A percentile compares a stretch with the other conserved stretches of the same genome.
These are phyloP conservation scores for Hypolimnas misippus DNA, from an alignment of 2,888 invertebrate species.

Conservation along the genomic window DNA sequence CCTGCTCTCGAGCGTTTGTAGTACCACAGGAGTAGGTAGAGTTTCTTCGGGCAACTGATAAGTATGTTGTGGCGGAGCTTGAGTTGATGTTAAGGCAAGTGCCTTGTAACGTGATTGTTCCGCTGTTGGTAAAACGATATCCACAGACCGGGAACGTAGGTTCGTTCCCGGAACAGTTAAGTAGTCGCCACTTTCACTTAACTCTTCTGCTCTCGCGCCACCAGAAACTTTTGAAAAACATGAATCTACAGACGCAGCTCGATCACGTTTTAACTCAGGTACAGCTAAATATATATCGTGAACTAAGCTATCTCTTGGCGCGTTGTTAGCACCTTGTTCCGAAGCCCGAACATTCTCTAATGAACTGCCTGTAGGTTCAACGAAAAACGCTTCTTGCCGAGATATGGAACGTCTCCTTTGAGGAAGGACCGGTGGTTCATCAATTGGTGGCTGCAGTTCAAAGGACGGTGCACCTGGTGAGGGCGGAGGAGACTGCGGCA, in stretches of 20 bases:
- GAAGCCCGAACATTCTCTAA: slow-evolving; percentile 88
- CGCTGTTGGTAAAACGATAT: slow-evolving; percentile 93
- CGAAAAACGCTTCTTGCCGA: slow-evolving; percentile 92
- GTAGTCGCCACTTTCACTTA: slow-evolving; percentile 85
- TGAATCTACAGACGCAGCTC: slow-evolving; percentile 94
- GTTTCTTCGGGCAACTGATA: slow-evolving; percentile 53
- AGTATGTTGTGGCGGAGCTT: slow-evolving; percentile 55
- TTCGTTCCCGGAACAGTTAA: slow-evolving; percentile 89
- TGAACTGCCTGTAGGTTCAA: slow-evolving; percentile 88
- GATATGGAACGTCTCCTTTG: slow-evolving; percentile 89
- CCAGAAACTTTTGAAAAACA: slow-evolving; percentile 92
- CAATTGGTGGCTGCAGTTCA: slow-evolving; percentile 82
- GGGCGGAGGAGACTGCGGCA: slow-evolving; percentile 78
- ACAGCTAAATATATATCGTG: slow-evolving; percentile 91
- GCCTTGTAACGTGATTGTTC: slow-evolving; percentile 94
- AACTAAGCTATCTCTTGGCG: slow-evolving; percentile 76
- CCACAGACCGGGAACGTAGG: slow-evolving; percentile 92
- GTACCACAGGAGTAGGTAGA: slow-evolving; percentile 46
- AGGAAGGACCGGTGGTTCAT: slow-evolving; percentile 72
- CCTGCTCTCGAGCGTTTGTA: slow-evolving; percentile 61
- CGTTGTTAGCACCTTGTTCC: slow-evolving; percentile 63
- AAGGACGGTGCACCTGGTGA: slow-evolving; percentile 83
- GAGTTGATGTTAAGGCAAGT: slow-evolving; percentile 87
- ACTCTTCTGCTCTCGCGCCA: slow-evolving; percentile 88
- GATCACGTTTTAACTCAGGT: slow-evolving; percentile 92